Conservation (phyloP, 2,113 vertebrate species). For the Triplophysa siluroides region DNA sequence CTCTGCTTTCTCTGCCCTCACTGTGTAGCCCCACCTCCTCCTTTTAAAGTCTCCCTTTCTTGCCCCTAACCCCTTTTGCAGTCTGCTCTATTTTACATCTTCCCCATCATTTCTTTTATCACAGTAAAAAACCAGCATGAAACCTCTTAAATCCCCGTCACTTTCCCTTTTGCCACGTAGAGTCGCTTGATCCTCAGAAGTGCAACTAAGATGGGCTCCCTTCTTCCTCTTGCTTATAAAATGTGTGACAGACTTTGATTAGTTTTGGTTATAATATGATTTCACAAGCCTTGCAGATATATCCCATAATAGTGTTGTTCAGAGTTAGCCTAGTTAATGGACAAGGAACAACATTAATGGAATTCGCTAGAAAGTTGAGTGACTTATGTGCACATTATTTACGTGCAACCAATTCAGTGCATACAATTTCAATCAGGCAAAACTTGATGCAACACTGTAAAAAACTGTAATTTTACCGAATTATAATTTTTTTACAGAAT, state of each 20-base stretch:
- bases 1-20: slow-evolving; percentile 8
- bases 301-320: background rate
- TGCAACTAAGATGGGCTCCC: slow-evolving; percentile 22
- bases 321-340: background rate
- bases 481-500: too few relatives aligned
- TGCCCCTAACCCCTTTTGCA: slow-evolving; percentile 5
- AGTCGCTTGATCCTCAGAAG: background rate
- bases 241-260: background rate
- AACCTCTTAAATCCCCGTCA: slow-evolving; percentile 48
- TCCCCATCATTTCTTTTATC: slow-evolving; percentile 25
- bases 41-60: slow-evolving; percentile 14
- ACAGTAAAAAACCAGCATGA: slow-evolving; percentile 17
- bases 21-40: background rate
- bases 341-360: background rate
- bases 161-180: slow-evolving; percentile 22
- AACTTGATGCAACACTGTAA: too few relatives aligned
- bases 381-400: background rate
- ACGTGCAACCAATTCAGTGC: too few relatives aligned
- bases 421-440: too few relatives aligned
- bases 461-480: too few relatives aligned
- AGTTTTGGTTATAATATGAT: background rate
- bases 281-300: background rate
- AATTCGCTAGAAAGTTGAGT: too few relatives aligned
- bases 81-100: slow-evolving; percentile 3
- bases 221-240: background rate